Base-by-base conservation (phyloP, 2,797 vertebrate genomes). In the Acestrorhynchus altus region DNA sequence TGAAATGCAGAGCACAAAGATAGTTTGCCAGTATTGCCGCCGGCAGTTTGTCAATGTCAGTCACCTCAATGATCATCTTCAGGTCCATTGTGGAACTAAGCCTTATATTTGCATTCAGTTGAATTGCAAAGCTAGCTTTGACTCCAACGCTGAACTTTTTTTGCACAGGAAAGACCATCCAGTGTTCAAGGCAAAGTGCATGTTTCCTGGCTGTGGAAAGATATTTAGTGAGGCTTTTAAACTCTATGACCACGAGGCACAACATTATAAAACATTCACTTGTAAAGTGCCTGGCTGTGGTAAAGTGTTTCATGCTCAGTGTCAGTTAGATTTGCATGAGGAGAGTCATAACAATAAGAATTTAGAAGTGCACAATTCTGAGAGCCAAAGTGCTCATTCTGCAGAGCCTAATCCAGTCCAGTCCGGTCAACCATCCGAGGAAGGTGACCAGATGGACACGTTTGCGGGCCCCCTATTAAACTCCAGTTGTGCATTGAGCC, bases 61-160 rank as follows among this genome's bases (percentile, higher is more conserved):
- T 83, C 98, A 99, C 83, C 93, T 99, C 76, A 99, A 96, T 10
- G 96, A 99, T 89, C 98, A 99, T 82, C 91, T 99, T 77, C 97
- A 99, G 87, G 96, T 98, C 86, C 98, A 99, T 89, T 98, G 97
- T 90, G 97, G 97, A 61, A 93, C 89, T 69, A 97, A 95, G 76
- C 97, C 98, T 6, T 99, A 99, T 65, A 98, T 98, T 83, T 99
- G 98, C 87, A 98, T 99, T 85, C 98, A 99, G 89, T 86, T 99
- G 74, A 96, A 97, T 82, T 99, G 98, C 89, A 98, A 96, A 81
- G 96, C 97, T 35, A 96, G 96, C 72, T 99, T 98, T 86, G 91
- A 96, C 83, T 95, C 95, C 66, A 97, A 98, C 0, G 91, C 96
- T 13, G 97, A 99, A 83, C 94, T 99, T 66, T 86, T 98, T 35